phyloP scores from a whole-genome alignment of 2,888 invertebrate species.

The Idaea straminata region DNA sequence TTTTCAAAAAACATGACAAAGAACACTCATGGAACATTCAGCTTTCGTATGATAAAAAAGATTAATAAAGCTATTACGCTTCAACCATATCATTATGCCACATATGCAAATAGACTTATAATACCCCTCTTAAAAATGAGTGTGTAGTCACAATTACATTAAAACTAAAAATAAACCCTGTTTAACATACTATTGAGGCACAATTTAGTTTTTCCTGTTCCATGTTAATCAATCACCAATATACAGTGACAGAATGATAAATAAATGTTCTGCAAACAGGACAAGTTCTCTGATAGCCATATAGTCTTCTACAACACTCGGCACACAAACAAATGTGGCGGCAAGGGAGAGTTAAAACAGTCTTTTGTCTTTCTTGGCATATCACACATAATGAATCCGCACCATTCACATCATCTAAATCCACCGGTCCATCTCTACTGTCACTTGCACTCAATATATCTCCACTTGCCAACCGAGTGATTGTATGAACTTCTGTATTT shows the following conservation, averaged over 20 bases:
- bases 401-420: slow-evolving; percentile 43
- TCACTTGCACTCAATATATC: slow-evolving; percentile 46
- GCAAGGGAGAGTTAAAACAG: slow-evolving; percentile 78
- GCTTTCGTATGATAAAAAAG: no score
- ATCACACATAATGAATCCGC: slow-evolving; percentile 74
- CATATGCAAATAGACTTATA: no score
- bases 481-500: slow-evolving; percentile 62
- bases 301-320: slow-evolving; percentile 72
- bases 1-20: no score
- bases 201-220: slow-evolving; percentile 6
- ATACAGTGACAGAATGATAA: slow-evolving; percentile 77
- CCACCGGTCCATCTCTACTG: slow-evolving; percentile 27
- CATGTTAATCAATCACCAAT: slow-evolving; percentile 53
- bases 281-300: slow-evolving; percentile 73
- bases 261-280: slow-evolving; percentile 79
- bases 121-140: no score
- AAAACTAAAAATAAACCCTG: not conserved
- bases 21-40: no score
- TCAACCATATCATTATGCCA: no score
- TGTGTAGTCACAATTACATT: no score
- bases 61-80: no score
- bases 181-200: not conserved
- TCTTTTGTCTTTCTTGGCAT: slow-evolving; percentile 78
- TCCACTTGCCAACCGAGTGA: slow-evolving; percentile 54
- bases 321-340: slow-evolving; percentile 78